Percentiles rank a stretch among this genome's conserved stretches.
Conservation (phyloP, 2,113 vertebrate genomes). For the Oreochromis spilurus region DNA sequence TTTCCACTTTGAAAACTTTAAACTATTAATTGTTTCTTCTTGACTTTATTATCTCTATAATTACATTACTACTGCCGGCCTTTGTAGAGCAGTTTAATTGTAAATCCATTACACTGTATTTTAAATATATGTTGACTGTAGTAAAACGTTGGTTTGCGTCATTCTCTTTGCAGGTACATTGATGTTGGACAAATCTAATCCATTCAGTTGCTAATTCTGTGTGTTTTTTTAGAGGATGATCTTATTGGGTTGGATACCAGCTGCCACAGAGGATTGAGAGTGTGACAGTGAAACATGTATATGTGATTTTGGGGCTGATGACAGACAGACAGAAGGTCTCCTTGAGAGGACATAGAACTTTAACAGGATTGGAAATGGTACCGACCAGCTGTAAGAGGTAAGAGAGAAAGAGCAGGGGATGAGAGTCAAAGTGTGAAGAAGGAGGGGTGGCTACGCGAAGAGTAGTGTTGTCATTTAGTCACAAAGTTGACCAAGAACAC, state of each 20-base stretch:
- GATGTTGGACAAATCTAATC: background rate
- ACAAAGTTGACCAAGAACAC: conserved; percentile 8
- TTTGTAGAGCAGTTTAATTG: background rate
- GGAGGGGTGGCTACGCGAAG: conserved; percentile 11
- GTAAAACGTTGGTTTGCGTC: background rate
- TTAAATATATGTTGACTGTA: background rate
- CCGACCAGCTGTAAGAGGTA: conserved; percentile 50
- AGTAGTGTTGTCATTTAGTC: conserved; percentile 12
- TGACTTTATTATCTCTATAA: background rate
- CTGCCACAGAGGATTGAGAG: conserved; percentile 34
- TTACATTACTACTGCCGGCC: background rate
- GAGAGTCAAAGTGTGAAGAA: conserved; percentile 44
- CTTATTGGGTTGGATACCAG: conserved; percentile 24
- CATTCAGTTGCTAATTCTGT: conserved; percentile 7
- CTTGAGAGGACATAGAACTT: conserved; percentile 49
- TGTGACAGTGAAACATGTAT: conserved; percentile 52
- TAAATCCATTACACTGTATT: background rate
- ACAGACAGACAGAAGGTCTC: conserved; percentile 56
- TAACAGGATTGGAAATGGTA: conserved; percentile 73
- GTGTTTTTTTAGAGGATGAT: background rate
- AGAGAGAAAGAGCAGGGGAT: conserved; percentile 44
- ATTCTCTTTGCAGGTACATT: background rate
- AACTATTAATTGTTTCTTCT: background rate
- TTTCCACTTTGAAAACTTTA: background rate
- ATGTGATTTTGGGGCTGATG: conserved; percentile 45